These are phyloP conservation scores for Muscina levida DNA, from an alignment of 2,888 invertebrate species.

Conservation along the genomic window DNA sequence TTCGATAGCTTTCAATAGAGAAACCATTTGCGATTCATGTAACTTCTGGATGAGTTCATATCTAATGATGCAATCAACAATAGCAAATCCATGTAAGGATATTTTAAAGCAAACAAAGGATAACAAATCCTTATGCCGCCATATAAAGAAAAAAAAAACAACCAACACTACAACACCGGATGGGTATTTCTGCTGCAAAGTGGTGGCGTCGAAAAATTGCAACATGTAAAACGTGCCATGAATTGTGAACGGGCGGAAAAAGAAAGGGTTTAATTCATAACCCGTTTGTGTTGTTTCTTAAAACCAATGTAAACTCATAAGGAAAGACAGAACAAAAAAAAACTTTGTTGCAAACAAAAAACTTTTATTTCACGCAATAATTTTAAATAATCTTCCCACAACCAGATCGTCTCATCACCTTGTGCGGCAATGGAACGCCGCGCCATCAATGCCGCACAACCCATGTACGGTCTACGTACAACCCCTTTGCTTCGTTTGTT, in stretches of 20 bases:
- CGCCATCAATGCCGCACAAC: neutral
- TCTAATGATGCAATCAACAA: slow-evolving; percentile 66
- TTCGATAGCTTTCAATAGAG: slow-evolving; percentile 28
- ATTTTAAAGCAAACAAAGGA: slow-evolving; percentile 35
- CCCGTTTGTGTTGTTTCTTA: slow-evolving; percentile 12
- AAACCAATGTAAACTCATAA: neutral
- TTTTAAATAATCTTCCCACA: slow-evolving; percentile 56
- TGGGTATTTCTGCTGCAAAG: slow-evolving; percentile 60
- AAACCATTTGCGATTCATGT: slow-evolving; percentile 36
- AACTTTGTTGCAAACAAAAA: slow-evolving; percentile 34
- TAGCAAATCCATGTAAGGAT: slow-evolving; percentile 53
- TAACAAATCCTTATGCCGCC: neutral
- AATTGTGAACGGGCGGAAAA: slow-evolving; percentile 17
- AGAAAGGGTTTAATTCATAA: slow-evolving; percentile 72
- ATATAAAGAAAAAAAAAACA: slow-evolving; percentile 26
- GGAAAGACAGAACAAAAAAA: neutral
- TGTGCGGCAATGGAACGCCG: slow-evolving; percentile 36
- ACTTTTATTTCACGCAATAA: slow-evolving; percentile 59
- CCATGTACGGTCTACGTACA: slow-evolving; percentile 13
- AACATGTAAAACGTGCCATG: slow-evolving; percentile 64
- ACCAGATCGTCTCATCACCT: slow-evolving; percentile 50
- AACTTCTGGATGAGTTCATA: slow-evolving; percentile 66
- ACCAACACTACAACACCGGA: slow-evolving; percentile 6
- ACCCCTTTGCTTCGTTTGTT: slow-evolving; percentile 60
- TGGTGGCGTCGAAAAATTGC: slow-evolving; percentile 43